Evolutionary conservation across 2,113 vertebrate genomes (phyloP).

Genomic region (Seriola rivoliana): DNA sequence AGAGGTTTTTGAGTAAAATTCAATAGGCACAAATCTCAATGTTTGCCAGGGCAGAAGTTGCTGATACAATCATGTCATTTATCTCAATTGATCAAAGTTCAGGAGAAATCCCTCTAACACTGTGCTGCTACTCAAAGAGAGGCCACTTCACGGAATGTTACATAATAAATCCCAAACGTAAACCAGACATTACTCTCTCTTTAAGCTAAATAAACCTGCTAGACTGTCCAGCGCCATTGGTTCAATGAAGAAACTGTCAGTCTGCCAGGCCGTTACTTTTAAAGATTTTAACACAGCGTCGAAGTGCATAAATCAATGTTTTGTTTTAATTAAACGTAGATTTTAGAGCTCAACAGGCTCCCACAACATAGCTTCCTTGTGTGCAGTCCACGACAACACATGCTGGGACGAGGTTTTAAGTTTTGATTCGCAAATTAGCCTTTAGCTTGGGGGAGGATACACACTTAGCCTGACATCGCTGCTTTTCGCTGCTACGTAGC

Average conservation of each 20-base stretch:
- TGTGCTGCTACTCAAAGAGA: neutral
- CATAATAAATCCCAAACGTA: neutral
- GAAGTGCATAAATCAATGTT: neutral
- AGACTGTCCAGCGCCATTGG: neutral
- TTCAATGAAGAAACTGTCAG: neutral
- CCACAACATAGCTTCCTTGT: rapidly evolving
- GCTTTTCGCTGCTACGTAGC: conserved; percentile 48
- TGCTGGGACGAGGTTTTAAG: rapidly evolving
- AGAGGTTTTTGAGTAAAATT: neutral
- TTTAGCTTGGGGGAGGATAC: conserved; percentile 40
- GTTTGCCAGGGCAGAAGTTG: neutral
- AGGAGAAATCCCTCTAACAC: neutral
- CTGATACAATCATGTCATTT: conserved; percentile 11
- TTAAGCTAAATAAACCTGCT: neutral
- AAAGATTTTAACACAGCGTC: neutral
- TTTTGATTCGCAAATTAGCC: conserved; percentile 36
- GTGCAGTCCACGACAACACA: neutral
- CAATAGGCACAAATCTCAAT: neutral
- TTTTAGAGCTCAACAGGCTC: rapidly evolving
- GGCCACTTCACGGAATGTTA: neutral
- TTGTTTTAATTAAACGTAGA: neutral
- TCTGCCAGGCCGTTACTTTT: conserved; percentile 26
- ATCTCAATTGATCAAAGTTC: conserved; percentile 63
- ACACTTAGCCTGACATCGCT: conserved; percentile 1
- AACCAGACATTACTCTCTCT: neutral